Percentiles rank a stretch among this genome's conserved stretches.
Conservation (phyloP, 37 sponge, comb jelly and placozoan genomes). For the Geodia barretti region DNA sequence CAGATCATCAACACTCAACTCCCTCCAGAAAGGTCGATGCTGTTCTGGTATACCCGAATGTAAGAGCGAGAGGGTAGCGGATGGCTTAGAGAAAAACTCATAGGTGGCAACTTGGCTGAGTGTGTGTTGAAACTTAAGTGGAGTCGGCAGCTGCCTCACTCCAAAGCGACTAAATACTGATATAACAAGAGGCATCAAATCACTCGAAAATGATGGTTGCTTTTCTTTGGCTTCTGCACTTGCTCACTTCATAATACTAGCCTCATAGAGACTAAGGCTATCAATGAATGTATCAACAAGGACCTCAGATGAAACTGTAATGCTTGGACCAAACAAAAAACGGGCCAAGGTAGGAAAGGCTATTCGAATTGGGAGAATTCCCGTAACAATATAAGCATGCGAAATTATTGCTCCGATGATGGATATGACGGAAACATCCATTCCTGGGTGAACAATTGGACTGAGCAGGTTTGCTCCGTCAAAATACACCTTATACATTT, state of each 20-base stretch:
- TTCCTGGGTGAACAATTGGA: constrained; percentile 21
- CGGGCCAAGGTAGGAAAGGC: constrained; percentile 13
- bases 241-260: not conserved
- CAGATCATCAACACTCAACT: not conserved
- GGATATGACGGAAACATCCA: constrained; percentile 1
- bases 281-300: constrained; percentile 12
- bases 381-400: constrained; percentile 17
- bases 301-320: not conserved
- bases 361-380: constrained; percentile 10
- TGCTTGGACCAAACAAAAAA: constrained; percentile 2
- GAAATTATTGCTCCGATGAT: constrained; percentile 14
- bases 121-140: not conserved
- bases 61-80: constrained; percentile 4
- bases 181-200: not conserved
- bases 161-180: constrained; percentile 25
- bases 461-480: constrained; percentile 26
- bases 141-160: constrained; percentile 11
- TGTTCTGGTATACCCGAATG: constrained; percentile 10
- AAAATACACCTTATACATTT: constrained; percentile 1
- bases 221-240: not conserved
- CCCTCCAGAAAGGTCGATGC: constrained; percentile 15
- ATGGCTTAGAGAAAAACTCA: constrained; percentile 32
- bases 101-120: not conserved
- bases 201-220: not conserved
- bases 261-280: not conserved